phyloP scores from a whole-genome alignment of 1,140 invertebrate genomes.

The Drosophila willistoni region DNA sequence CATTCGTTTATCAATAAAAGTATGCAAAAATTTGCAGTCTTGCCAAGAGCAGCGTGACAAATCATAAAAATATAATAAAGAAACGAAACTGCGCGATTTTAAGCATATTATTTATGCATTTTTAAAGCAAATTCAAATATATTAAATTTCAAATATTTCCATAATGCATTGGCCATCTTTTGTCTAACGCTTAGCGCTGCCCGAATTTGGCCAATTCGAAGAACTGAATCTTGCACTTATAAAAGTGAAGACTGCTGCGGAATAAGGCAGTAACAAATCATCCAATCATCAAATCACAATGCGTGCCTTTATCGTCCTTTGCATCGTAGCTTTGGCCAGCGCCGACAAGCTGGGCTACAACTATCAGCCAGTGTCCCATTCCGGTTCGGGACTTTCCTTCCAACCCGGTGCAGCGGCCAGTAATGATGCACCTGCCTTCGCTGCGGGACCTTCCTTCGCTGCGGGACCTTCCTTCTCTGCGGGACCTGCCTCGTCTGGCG shows the following conservation, averaged over 20 bases:
- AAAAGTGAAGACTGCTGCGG: conserved; percentile 37
- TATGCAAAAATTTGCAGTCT: conserved; percentile 50
- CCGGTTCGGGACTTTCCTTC: conserved; percentile 35
- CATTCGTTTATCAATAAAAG: conserved; percentile 35
- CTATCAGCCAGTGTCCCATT: conserved; percentile 54
- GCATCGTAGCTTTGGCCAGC: conserved; percentile 49
- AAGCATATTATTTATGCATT: conserved; percentile 66
- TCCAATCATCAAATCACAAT: conserved; percentile 40
- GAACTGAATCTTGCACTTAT: conserved; percentile 60
- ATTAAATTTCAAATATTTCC: conserved; percentile 39
- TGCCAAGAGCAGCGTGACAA: conserved; percentile 40
- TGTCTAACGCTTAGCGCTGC: background rate
- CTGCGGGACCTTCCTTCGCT: background rate
- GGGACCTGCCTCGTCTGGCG: background rate
- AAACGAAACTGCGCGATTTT: conserved; percentile 38
- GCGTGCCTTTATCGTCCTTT: conserved; percentile 63
- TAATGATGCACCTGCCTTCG: conserved; percentile 24
- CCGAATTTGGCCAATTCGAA: conserved; percentile 14
- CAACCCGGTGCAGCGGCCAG: conserved; percentile 25
- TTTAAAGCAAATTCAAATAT: conserved; percentile 47
- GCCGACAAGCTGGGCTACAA: conserved; percentile 60
- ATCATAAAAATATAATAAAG: conserved; percentile 56
- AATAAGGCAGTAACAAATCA: conserved; percentile 56
- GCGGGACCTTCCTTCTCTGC: background rate
- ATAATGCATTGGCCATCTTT: conserved; percentile 30